Conservation (phyloP, 2,797 vertebrate species). For the Bothrops alternatus region DNA sequence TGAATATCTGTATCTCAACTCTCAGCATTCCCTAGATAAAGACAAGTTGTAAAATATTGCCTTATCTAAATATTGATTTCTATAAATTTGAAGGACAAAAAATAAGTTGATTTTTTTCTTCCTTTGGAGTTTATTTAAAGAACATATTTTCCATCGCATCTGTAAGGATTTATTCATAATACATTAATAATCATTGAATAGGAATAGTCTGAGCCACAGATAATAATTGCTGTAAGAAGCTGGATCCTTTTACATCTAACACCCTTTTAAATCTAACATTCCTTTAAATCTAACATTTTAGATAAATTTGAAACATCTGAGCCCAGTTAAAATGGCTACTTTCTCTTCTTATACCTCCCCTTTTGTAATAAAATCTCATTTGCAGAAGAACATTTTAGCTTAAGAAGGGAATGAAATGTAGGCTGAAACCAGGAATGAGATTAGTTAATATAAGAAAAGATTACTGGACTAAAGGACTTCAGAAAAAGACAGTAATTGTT, state of each 20-base stretch:
- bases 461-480: constrained; percentile 30
- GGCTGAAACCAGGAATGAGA: constrained; percentile 38
- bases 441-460: constrained; percentile 25
- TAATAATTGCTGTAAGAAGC: constrained; percentile 11
- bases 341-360: constrained; percentile 43
- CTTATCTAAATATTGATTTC: not conserved
- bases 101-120: not conserved
- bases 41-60: not conserved
- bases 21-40: not conserved
- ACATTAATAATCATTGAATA: not conserved
- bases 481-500: constrained; percentile 34
- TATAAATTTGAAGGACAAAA: not conserved
- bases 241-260: constrained; percentile 1
- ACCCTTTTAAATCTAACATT: not conserved
- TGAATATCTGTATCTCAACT: not conserved
- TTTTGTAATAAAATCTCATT: constrained; percentile 41
- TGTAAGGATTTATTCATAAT: not conserved
- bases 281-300: not conserved
- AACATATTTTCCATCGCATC: not conserved
- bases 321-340: constrained; percentile 30
- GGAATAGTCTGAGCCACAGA: not conserved
- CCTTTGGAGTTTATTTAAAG: not conserved
- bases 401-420: constrained; percentile 30
- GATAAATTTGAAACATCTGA: not conserved
- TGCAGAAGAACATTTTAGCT: constrained; percentile 38